These are phyloP conservation scores for Lepidocyrtoides sp. DNA, from an alignment of 2,888 invertebrate species.

Conservation along the genomic window DNA sequence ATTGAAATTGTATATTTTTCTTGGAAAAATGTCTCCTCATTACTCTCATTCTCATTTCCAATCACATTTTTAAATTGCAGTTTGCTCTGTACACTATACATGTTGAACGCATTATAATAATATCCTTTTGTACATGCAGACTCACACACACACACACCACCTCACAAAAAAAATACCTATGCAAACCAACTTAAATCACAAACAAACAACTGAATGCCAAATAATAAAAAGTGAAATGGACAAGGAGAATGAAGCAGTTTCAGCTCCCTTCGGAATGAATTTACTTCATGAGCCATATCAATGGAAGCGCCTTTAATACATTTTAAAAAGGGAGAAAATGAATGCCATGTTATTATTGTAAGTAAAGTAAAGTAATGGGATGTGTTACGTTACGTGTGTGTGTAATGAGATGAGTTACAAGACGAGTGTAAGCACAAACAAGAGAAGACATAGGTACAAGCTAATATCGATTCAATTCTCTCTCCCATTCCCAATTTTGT, in stretches of 20 bases:
- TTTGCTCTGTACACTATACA: constrained; percentile 13
- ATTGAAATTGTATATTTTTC: constrained; percentile 4
- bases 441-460: not conserved
- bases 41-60: constrained; percentile 40
- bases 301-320: constrained; percentile 45
- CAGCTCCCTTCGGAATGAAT: constrained; percentile 36
- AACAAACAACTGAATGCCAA: constrained; percentile 32
- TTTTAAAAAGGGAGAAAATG: constrained; percentile 30
- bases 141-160: not conserved
- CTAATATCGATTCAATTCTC: constrained; percentile 38
- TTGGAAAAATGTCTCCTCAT: constrained; percentile 1
- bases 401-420: constrained; percentile 15
- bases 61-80: constrained; percentile 51
- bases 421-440: constrained; percentile 18
- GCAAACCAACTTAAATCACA: constrained; percentile 45
- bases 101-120: not conserved
- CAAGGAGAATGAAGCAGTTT: not conserved
- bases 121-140: not conserved
- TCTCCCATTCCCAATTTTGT: constrained; percentile 28
- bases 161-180: not conserved
- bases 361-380: constrained; percentile 27
- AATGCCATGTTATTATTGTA: constrained; percentile 35
- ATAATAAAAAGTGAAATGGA: constrained; percentile 15
- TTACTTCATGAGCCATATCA: constrained; percentile 47
- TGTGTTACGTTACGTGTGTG: not conserved